phyloP scores from a whole-genome alignment of 2,888 invertebrate genomes.

The Dryobotodes eremita region DNA sequence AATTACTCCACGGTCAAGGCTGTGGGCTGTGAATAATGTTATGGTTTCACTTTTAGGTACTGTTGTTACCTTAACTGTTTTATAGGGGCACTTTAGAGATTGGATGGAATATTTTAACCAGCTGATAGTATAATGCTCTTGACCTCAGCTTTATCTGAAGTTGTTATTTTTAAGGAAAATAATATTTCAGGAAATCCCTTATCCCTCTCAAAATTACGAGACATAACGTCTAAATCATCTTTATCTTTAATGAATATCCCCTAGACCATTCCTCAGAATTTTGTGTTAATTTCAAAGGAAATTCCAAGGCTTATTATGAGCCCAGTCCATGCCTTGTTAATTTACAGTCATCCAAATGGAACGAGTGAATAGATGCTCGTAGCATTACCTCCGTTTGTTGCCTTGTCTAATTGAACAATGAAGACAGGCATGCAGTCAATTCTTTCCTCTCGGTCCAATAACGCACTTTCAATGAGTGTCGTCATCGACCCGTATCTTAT shows the following conservation, averaged over 20 bases:
- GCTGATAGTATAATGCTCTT: background rate
- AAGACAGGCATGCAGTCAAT: conserved; percentile 72
- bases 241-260: background rate
- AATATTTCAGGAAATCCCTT: conserved; percentile 10
- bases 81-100: background rate
- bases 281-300: conserved; percentile 37
- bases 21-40: conserved; percentile 66
- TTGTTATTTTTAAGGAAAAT: conserved; percentile 12
- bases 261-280: background rate
- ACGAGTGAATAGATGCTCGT: conserved; percentile 70
- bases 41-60: conserved; percentile 77
- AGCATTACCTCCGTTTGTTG: conserved; percentile 68
- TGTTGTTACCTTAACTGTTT: conserved; percentile 16
- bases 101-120: background rate
- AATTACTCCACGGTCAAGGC: conserved; percentile 76
- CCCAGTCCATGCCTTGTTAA: conserved; percentile 48
- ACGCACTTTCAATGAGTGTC: conserved; percentile 64
- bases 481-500: conserved; percentile 50
- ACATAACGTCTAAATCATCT: background rate
- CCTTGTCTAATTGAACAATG: conserved; percentile 78
- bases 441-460: conserved; percentile 67
- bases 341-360: conserved; percentile 62
- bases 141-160: background rate
- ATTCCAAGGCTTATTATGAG: conserved; percentile 24
- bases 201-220: background rate